phyloP scores from a whole-genome alignment of 2,113 vertebrate genomes.

The Excalfactoria chinensis region DNA sequence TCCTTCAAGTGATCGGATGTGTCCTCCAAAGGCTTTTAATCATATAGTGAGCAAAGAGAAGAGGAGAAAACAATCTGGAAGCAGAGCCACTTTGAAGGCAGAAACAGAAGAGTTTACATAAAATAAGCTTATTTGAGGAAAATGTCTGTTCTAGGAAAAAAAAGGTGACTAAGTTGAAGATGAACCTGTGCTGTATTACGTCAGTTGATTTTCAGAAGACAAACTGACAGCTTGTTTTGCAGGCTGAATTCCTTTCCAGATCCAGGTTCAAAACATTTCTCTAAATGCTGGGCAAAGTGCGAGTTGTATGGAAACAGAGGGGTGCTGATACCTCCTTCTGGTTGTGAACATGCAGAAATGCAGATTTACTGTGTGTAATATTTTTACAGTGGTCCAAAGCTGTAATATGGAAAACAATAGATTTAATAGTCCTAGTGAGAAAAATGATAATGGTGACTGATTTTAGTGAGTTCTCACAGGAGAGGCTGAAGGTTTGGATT shows the following conservation, averaged over 20 bases:
- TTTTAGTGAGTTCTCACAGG: conserved; percentile 1
- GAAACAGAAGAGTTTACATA: not conserved
- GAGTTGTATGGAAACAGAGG: not conserved
- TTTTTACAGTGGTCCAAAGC: not conserved
- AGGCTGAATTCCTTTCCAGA: not conserved
- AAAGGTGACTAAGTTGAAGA: not conserved
- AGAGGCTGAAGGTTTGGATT: conserved; percentile 15
- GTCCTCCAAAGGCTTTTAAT: not conserved
- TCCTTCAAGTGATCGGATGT: not conserved
- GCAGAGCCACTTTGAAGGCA: not conserved
- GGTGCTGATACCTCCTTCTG: not conserved
- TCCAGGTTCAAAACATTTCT: not conserved
- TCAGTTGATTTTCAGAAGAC: not conserved
- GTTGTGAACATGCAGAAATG: not conserved
- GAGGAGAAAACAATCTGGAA: not conserved
- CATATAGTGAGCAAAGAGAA: not conserved
- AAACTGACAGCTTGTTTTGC: not conserved
- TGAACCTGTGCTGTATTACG: not conserved
- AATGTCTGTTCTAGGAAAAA: not conserved
- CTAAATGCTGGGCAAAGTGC: not conserved
- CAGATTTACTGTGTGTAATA: not conserved
- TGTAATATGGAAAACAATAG: not conserved
- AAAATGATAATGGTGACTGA: not conserved
- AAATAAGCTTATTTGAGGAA: not conserved
- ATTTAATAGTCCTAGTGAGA: conserved; percentile 27